phyloP scores from a whole-genome alignment of 2,888 invertebrate species.

The Pherbina coryleti region DNA sequence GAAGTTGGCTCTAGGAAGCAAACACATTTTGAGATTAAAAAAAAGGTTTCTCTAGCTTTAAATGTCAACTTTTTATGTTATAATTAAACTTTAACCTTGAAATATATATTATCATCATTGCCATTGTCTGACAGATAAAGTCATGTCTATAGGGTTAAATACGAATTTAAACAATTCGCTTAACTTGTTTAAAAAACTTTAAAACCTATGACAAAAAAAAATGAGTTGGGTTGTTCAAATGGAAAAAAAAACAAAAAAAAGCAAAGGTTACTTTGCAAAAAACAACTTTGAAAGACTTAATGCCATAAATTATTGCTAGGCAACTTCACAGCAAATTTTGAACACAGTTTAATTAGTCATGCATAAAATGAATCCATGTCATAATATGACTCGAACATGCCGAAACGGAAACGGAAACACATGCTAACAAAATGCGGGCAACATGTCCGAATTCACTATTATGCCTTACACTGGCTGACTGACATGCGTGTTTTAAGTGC shows the following conservation, averaged over 20 bases:
- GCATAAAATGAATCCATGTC: conserved; percentile 32
- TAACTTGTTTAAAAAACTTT: too few relatives aligned
- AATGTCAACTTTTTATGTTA: too few relatives aligned
- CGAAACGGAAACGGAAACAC: conserved; percentile 13
- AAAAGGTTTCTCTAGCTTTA: too few relatives aligned
- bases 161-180: too few relatives aligned
- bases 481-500: background rate
- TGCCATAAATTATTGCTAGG: background rate
- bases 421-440: conserved; percentile 1
- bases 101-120: too few relatives aligned
- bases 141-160: too few relatives aligned
- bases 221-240: background rate
- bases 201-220: background rate
- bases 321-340: background rate
- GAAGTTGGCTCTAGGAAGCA: too few relatives aligned
- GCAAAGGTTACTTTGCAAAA: background rate
- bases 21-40: too few relatives aligned
- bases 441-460: background rate
- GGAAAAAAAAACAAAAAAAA: background rate
- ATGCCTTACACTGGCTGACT: background rate
- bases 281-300: background rate
- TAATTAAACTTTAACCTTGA: too few relatives aligned
- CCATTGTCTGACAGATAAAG: too few relatives aligned
- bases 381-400: conserved; percentile 13
- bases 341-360: conserved; percentile 20